Percentiles rank a stretch among this genome's conserved stretches.
Evolutionary conservation across 92 coral and sea anemone genomes (phyloP).

Genomic region (Zoanthus solanderi): DNA sequence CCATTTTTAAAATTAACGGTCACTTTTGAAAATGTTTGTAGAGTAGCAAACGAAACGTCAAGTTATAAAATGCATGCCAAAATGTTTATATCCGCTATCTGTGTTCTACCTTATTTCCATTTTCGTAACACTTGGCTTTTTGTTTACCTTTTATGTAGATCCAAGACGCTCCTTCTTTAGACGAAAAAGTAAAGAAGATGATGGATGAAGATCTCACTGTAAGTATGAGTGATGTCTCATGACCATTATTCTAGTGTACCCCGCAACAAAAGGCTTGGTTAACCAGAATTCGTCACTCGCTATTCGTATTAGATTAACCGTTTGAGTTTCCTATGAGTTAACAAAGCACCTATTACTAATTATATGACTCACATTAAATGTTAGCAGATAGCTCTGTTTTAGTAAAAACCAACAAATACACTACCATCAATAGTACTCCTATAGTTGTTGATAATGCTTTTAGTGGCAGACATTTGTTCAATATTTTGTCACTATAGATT

Average conservation of each 20-base stretch:
- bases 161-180: background rate
- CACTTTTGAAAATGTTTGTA: no score
- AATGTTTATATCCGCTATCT: no score
- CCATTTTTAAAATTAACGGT: no score
- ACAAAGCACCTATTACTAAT: background rate
- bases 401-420: background rate
- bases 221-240: background rate
- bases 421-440: background rate
- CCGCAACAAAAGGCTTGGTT: background rate
- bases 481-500: no score
- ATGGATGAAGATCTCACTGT: background rate
- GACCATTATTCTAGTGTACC: background rate
- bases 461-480: background rate
- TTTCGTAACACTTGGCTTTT: no score
- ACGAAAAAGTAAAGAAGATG: constrained; percentile 5
- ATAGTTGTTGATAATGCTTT: background rate
- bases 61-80: no score
- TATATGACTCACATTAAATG: background rate
- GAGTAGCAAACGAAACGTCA: no score
- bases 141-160: background rate
- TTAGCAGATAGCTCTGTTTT: background rate
- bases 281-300: background rate
- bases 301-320: background rate
- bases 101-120: no score
- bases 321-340: background rate